Evolutionary conservation across 2,888 invertebrate species (phyloP), one percentile per base, ranked within the genome.

Genomic region (Ethmia dodecea): DNA sequence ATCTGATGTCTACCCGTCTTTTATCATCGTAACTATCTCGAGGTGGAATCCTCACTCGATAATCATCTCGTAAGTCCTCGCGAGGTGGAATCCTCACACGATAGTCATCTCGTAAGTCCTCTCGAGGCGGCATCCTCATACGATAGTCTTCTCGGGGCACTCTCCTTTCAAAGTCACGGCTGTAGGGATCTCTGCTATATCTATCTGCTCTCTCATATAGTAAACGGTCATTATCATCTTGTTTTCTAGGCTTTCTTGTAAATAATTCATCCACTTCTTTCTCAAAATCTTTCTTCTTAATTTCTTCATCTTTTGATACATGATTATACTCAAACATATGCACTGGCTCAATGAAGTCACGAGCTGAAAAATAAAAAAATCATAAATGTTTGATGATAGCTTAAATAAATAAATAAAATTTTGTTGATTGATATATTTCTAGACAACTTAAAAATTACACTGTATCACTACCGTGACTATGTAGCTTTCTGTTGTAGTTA

Each of bases 271-370:
- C 78, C 11, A 55, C 70, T 61, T 80, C 80, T 45, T 53, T 71
- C 49, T 77, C 78, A 53, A 75, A 79, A 52, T 79, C 69, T 39
- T 52, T 72, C 39, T 58, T 74, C 42, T 60, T 73, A 13, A 50
- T 51, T 27, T 79, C 81, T 13, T 60, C 61, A 37, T 80, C 73
- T 47, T 81, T 89, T 31, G 88, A 86, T 54, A 78, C 88, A 59
- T 93, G 92, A 43, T 91, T 89, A 64, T 93, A 93, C 62, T 93
- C 92, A 73, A 92, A 91, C 48, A 89, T 90, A 55, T 90, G 89
- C 4, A 90, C 86, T 13, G 91, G 90, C 60, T 89, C 89, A 47
- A 91, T 87, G 43, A 90, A 86, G 35, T 88, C 88, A 29, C 86
- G 83, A 33, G 76, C 87, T 87, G 55, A 57, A 80, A 71, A n/a